Percentiles rank a stretch among this genome's conserved stretches.
Conservation (phyloP, 2,113 vertebrate species). For the Stigmatopora argus region DNA sequence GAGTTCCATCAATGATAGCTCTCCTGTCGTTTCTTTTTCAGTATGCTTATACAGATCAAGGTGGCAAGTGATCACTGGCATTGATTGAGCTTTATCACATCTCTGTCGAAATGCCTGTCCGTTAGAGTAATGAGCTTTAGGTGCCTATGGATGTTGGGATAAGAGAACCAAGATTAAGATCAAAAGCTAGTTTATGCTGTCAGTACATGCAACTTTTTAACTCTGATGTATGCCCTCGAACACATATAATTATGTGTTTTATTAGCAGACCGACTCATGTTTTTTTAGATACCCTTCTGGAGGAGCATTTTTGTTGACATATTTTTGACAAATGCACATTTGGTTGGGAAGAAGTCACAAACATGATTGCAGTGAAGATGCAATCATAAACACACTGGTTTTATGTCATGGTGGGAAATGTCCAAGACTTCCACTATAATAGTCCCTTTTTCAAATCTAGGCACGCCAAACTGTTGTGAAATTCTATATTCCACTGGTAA, state of each 20-base stretch:
- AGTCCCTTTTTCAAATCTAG: too few species aligned
- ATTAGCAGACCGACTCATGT: too few species aligned
- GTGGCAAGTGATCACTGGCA: slow-evolving; percentile 52
- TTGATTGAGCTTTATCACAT: slow-evolving; percentile 62
- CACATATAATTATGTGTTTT: neutral
- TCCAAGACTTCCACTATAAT: too few species aligned
- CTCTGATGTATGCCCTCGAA: neutral
- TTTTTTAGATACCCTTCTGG: too few species aligned
- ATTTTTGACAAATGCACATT: too few species aligned
- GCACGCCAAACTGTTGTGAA: too few species aligned
- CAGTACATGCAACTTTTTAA: slow-evolving; percentile 29
- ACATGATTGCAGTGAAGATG: too few species aligned
- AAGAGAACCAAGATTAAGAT: slow-evolving; percentile 42
- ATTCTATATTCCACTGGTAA: too few species aligned
- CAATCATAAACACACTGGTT: too few species aligned
- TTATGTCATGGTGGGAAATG: too few species aligned
- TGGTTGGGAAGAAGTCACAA: too few species aligned
- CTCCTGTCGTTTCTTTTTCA: slow-evolving; percentile 34
- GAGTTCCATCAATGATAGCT: slow-evolving; percentile 15
- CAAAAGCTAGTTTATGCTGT: slow-evolving; percentile 43
- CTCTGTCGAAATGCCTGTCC: slow-evolving; percentile 53
- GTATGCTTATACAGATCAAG: slow-evolving; percentile 38
- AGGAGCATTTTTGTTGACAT: too few species aligned
- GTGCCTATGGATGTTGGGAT: slow-evolving; percentile 47
- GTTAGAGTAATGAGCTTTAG: slow-evolving; percentile 58